These are phyloP conservation scores for Colletes gigas DNA, from an alignment of 1,140 invertebrate genomes.

Conservation along the genomic window DNA sequence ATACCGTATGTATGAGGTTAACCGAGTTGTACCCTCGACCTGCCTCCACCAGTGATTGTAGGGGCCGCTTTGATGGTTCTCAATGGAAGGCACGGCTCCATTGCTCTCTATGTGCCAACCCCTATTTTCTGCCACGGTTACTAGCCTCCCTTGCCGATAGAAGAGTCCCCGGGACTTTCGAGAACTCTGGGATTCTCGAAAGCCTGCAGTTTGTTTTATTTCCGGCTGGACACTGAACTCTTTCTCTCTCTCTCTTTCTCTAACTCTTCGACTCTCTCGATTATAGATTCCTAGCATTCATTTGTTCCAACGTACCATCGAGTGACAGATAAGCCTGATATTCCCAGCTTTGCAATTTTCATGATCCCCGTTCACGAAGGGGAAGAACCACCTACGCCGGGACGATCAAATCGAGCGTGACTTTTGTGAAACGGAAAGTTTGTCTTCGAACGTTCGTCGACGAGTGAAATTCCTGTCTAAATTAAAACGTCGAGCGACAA, in stretches of 20 bases:
- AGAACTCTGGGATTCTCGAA: background rate
- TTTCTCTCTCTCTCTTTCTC: background rate
- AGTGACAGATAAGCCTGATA: background rate
- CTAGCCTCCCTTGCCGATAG: background rate
- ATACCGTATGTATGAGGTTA: slow-evolving; percentile 22
- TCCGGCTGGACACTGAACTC: background rate
- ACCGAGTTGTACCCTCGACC: slow-evolving; percentile 21
- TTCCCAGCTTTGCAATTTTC: background rate
- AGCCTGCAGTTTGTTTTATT: background rate
- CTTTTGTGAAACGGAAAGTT: too few relatives aligned
- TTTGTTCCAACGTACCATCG: background rate
- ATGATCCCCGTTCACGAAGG: background rate
- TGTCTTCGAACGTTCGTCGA: too few relatives aligned
- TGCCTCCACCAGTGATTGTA: slow-evolving; percentile 21
- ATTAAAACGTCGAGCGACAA: too few relatives aligned
- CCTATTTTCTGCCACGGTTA: slow-evolving; percentile 17
- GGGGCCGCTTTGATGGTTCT: slow-evolving; percentile 33
- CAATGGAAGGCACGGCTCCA: slow-evolving; percentile 18
- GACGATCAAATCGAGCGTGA: background rate
- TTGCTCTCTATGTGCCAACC: slow-evolving; percentile 20
- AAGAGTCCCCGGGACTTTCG: background rate
- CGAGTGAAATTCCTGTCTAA: too few relatives aligned
- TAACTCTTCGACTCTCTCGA: background rate
- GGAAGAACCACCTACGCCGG: too few relatives aligned
- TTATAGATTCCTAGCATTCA: background rate